Evolutionary conservation across 2,888 invertebrate genomes (phyloP).

Genomic region (Anaspis maculata): DNA sequence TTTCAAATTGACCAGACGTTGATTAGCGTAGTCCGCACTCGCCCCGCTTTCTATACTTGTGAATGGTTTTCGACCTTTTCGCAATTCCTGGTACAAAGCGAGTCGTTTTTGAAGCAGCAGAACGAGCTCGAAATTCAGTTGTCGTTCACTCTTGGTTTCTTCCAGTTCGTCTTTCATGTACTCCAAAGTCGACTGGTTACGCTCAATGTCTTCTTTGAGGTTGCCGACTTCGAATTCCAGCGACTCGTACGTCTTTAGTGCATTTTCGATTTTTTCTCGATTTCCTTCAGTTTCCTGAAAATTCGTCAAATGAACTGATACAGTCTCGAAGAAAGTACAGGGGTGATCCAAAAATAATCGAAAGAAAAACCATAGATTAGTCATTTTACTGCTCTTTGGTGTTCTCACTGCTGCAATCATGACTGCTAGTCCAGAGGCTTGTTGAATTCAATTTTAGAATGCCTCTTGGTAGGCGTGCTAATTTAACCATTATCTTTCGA

Average conservation of each 20-base stretch:
- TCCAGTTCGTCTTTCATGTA: conserved; percentile 3
- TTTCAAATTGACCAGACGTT: conserved; percentile 50
- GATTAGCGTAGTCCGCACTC: conserved; percentile 50
- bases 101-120: conserved; percentile 64
- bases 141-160: conserved; percentile 32
- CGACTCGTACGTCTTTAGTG: conserved; percentile 6
- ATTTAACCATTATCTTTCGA: too few relatives aligned
- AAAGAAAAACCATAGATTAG: too few relatives aligned
- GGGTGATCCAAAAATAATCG: too few relatives aligned
- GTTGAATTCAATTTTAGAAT: too few relatives aligned
- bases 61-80: conserved; percentile 36
- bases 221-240: conserved; percentile 1
- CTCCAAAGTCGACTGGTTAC: conserved; percentile 3
- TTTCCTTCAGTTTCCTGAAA: conserved; percentile 46
- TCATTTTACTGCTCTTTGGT: too few relatives aligned
- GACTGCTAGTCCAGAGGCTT: too few relatives aligned
- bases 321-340: too few relatives aligned
- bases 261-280: conserved; percentile 44
- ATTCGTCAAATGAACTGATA: not conserved
- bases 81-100: conserved; percentile 48
- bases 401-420: too few relatives aligned
- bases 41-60: conserved; percentile 41
- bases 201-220: not conserved
- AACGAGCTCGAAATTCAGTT: conserved; percentile 48
- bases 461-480: too few relatives aligned